Evolutionary conservation across 2,113 vertebrate genomes (phyloP).

Genomic region (Ascaphus truei): DNA sequence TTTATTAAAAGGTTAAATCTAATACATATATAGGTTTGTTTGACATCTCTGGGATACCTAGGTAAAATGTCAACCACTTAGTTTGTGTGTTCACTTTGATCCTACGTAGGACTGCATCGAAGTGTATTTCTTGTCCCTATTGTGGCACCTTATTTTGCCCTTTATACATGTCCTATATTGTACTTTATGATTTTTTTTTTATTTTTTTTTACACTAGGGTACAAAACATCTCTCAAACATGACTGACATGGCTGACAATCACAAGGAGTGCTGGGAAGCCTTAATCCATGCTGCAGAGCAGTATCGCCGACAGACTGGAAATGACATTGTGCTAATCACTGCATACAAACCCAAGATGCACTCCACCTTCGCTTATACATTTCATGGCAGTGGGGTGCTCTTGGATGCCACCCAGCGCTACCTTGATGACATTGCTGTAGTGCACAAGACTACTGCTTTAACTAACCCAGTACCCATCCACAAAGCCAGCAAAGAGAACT

Average conservation of each 20-base stretch:
- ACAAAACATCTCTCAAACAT: slow-evolving; percentile 36
- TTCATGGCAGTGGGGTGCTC: slow-evolving; percentile 78
- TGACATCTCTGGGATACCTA: too few relatives aligned
- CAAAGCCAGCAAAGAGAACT: slow-evolving; percentile 41
- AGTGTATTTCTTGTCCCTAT: too few relatives aligned
- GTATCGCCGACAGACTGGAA: slow-evolving; percentile 80
- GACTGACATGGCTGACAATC: slow-evolving; percentile 78
- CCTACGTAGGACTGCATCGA: too few relatives aligned
- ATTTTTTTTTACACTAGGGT: not conserved
- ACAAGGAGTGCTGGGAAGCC: slow-evolving; percentile 80
- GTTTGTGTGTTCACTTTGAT: too few relatives aligned
- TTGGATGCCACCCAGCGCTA: slow-evolving; percentile 76
- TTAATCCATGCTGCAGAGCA: slow-evolving; percentile 74
- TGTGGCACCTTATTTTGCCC: too few relatives aligned
- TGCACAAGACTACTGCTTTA: slow-evolving; percentile 74
- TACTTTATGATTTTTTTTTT: too few relatives aligned
- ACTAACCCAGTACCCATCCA: slow-evolving; percentile 51
- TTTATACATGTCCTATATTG: too few relatives aligned
- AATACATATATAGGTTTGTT: too few relatives aligned
- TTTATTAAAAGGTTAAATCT: too few relatives aligned
- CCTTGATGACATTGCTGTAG: slow-evolving; percentile 81
- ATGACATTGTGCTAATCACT: slow-evolving; percentile 78
- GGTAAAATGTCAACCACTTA: too few relatives aligned
- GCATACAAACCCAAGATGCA: slow-evolving; percentile 70
- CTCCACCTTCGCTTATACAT: slow-evolving; percentile 64